Conservation (phyloP, 2,797 vertebrate genomes). For the Sarcophilus harrisii region DNA sequence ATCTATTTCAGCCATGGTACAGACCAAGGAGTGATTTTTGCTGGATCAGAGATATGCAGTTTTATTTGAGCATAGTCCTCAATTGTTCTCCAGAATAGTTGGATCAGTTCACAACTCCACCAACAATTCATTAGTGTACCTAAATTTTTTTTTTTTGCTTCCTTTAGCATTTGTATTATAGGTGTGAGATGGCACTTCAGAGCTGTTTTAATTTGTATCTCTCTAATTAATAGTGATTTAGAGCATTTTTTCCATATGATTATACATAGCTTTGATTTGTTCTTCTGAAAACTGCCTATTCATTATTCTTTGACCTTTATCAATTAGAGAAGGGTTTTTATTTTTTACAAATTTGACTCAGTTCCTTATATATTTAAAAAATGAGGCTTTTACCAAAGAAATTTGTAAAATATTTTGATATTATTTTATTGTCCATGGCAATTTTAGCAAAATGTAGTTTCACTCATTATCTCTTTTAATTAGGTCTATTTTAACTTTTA, state of each 20-base stretch:
- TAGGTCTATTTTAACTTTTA: background rate
- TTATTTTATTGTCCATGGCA: background rate
- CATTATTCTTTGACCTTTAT: background rate
- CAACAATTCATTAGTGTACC: background rate
- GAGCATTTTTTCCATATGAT: background rate
- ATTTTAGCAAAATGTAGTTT: background rate
- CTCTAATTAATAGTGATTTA: background rate
- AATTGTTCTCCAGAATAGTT: background rate
- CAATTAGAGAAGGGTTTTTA: background rate
- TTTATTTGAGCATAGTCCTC: background rate
- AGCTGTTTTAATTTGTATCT: background rate
- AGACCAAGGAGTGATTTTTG: background rate
- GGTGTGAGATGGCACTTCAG: background rate
- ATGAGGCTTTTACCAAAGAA: background rate
- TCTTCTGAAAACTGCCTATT: background rate
- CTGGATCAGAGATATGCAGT: background rate
- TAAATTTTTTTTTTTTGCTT: background rate
- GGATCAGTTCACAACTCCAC: background rate
- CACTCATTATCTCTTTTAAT: background rate
- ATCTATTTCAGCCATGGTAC: background rate
- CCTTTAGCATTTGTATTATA: background rate
- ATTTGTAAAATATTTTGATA: background rate
- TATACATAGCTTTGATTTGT: background rate
- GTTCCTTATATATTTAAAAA: background rate
- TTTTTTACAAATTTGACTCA: background rate